A percentile compares a stretch with the other conserved stretches of the same genome.
These are phyloP conservation scores for Ardeotis arabs DNA, from an alignment of 2,113 vertebrate genomes.

Conservation along the genomic window DNA sequence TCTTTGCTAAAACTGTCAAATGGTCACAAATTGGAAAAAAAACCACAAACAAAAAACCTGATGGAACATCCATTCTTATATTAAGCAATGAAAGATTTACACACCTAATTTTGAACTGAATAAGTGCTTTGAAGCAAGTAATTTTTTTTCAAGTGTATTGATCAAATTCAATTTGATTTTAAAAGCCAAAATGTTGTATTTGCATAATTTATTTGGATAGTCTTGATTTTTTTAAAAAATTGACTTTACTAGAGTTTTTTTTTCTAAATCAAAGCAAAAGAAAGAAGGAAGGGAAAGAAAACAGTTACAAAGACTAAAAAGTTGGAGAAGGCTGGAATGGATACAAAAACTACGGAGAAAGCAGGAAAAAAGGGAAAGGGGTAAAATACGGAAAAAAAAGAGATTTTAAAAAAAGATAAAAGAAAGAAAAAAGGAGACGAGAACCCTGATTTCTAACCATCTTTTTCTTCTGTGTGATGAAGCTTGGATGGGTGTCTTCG, in stretches of 20 bases:
- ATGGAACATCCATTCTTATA: slow-evolving; percentile 32
- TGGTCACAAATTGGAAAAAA: slow-evolving; percentile 3
- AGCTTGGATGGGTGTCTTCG: slow-evolving; percentile 91
- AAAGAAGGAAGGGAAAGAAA: slow-evolving; percentile 52
- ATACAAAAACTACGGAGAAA: slow-evolving; percentile 51
- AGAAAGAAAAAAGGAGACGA: slow-evolving; percentile 72
- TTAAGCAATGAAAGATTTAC: slow-evolving; percentile 30
- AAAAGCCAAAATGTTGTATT: slow-evolving; percentile 38
- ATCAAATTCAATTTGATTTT: slow-evolving; percentile 40
- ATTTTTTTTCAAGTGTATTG: slow-evolving; percentile 5
- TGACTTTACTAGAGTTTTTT: background rate
- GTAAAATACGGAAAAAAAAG: slow-evolving; percentile 52
- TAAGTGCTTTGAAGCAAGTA: slow-evolving; percentile 41
- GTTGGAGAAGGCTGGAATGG: slow-evolving; percentile 12
- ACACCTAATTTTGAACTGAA: slow-evolving; percentile 51
- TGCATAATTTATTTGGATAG: slow-evolving; percentile 16
- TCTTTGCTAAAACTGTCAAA: slow-evolving; percentile 34
- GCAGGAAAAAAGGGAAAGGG: slow-evolving; percentile 29
- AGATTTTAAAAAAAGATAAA: background rate
- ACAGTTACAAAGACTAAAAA: slow-evolving; percentile 52
- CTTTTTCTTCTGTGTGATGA: slow-evolving; percentile 93
- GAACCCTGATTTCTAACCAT: slow-evolving; percentile 85
- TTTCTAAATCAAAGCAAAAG: slow-evolving; percentile 52
- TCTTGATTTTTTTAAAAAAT: background rate
- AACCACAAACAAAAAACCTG: background rate